phyloP scores from a whole-genome alignment of 2,113 vertebrate genomes.

The Hippocampus zosterae region DNA sequence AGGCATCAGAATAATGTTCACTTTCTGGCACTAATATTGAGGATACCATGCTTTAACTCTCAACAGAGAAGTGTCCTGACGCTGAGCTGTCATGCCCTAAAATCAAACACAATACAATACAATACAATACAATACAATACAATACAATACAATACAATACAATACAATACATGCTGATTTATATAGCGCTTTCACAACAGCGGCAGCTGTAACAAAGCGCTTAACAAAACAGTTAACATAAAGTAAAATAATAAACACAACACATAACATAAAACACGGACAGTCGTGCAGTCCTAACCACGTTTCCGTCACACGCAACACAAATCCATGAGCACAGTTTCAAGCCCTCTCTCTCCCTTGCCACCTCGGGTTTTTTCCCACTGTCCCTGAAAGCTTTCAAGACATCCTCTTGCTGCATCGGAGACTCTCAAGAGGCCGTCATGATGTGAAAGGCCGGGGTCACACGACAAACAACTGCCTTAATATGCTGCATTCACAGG shows the following conservation, averaged over 20 bases:
- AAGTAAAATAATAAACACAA: too few relatives aligned
- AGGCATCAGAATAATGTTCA: background rate
- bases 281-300: too few relatives aligned
- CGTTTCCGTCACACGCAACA: too few relatives aligned
- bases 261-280: too few relatives aligned
- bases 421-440: conserved; percentile 22
- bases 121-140: too few relatives aligned
- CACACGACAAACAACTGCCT: background rate
- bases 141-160: too few relatives aligned
- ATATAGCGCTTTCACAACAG: too few relatives aligned
- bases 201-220: too few relatives aligned
- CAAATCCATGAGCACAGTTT: conserved; percentile 36
- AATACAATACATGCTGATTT: too few relatives aligned
- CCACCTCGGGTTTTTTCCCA: conserved; percentile 35
- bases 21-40: background rate
- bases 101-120: conserved; percentile 31
- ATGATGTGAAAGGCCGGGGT: conserved; percentile 15
- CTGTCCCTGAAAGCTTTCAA: conserved; percentile 28
- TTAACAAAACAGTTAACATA: too few relatives aligned
- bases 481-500: conserved; percentile 2
- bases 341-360: conserved; percentile 39
- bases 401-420: conserved; percentile 25
- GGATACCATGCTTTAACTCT: background rate
- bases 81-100: conserved; percentile 14
- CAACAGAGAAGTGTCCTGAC: background rate